Evolutionary conservation across 2,888 invertebrate genomes (phyloP).

Genomic region (Dryomyza anilis): DNA sequence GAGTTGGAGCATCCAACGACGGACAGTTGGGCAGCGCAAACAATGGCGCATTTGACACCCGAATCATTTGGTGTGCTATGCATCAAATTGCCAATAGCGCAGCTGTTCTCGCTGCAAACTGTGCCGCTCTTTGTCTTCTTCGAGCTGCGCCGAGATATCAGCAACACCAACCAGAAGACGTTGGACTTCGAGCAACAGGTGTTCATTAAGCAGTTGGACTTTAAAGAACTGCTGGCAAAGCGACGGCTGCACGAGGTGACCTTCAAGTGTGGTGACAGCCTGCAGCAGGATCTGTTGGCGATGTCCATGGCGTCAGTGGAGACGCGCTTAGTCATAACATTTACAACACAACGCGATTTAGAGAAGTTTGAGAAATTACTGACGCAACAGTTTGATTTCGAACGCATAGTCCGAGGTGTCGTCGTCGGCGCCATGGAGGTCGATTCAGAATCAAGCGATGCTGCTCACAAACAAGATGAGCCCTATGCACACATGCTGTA

Average conservation of each 20-base stretch:
- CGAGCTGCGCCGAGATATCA: slow-evolving; percentile 32
- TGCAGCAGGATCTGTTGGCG: slow-evolving; percentile 54
- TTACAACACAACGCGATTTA: slow-evolving; percentile 22
- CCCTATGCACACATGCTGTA: too few relatives aligned
- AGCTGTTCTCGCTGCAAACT: slow-evolving; percentile 30
- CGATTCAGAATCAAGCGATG: slow-evolving; percentile 16
- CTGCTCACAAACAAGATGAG: too few relatives aligned
- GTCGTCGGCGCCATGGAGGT: too few relatives aligned
- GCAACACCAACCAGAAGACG: background rate
- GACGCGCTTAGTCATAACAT: slow-evolving; percentile 38
- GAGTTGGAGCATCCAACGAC: too few relatives aligned
- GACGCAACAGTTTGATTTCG: slow-evolving; percentile 38
- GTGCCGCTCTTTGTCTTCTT: slow-evolving; percentile 39
- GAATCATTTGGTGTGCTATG: slow-evolving; percentile 49
- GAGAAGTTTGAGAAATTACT: slow-evolving; percentile 43
- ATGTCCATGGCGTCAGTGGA: slow-evolving; percentile 42
- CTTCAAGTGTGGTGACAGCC: slow-evolving; percentile 39
- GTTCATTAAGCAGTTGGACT: slow-evolving; percentile 35
- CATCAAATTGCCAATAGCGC: slow-evolving; percentile 41
- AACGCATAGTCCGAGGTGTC: too few relatives aligned
- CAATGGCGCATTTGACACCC: slow-evolving; percentile 42
- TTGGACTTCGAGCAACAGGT: slow-evolving; percentile 33
- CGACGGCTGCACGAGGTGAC: slow-evolving; percentile 37
- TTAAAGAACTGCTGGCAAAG: slow-evolving; percentile 36
- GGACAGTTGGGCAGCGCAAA: slow-evolving; percentile 35